Conservation (phyloP, 2,888 invertebrate species). For the Microctonus aethiopoides region DNA sequence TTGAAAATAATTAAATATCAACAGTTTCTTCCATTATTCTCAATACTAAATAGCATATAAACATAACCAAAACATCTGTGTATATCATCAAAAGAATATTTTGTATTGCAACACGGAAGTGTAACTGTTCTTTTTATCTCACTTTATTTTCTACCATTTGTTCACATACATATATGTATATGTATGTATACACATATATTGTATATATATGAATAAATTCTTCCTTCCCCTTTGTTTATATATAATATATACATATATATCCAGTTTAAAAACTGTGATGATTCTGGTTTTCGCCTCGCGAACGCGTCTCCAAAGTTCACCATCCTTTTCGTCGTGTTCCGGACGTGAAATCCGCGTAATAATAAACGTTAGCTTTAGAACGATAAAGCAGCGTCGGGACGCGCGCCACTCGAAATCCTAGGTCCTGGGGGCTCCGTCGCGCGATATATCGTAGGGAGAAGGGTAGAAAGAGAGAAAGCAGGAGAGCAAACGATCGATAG, state of each 20-base stretch:
- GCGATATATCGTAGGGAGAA: conserved; percentile 34
- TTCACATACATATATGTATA: conserved; percentile 17
- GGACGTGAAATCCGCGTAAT: conserved; percentile 27
- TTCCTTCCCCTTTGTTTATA: too few species aligned
- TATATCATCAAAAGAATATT: too few species aligned
- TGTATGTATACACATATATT: neutral
- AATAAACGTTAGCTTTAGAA: conserved; percentile 35
- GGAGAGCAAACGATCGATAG: conserved; percentile 37
- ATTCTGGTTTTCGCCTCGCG: neutral
- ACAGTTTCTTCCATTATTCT: too few species aligned
- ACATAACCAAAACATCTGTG: too few species aligned
- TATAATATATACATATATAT: too few species aligned
- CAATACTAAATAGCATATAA: too few species aligned
- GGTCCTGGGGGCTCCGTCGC: conserved; percentile 23
- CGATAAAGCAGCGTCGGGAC: conserved; percentile 35
- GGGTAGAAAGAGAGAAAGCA: conserved; percentile 11
- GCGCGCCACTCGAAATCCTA: conserved; percentile 30
- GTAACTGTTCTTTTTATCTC: conserved; percentile 12
- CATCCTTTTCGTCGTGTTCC: neutral
- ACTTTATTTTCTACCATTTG: conserved; percentile 25
- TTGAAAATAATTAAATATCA: too few species aligned
- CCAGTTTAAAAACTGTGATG: too few species aligned
- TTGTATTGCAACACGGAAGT: too few species aligned
- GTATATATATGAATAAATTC: too few species aligned
- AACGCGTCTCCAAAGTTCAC: neutral